Evolutionary conservation across 2,888 invertebrate genomes (phyloP).

Genomic region (Nebria brevicollis): DNA sequence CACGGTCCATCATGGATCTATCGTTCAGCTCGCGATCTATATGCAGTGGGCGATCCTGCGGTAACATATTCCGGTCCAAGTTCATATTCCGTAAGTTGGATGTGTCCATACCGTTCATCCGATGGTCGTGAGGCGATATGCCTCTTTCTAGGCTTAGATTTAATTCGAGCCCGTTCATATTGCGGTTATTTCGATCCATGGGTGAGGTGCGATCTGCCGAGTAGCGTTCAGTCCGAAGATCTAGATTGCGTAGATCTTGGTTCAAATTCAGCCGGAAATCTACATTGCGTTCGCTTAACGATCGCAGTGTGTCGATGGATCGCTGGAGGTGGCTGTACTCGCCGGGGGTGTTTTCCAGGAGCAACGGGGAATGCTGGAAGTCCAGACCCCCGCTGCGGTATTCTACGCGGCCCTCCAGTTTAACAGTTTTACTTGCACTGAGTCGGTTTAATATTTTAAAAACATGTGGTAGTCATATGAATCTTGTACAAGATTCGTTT

Average conservation of each 20-base stretch:
- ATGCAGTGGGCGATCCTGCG: slow-evolving; percentile 51
- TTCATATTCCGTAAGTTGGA: slow-evolving; percentile 19
- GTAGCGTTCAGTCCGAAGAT: slow-evolving; percentile 49
- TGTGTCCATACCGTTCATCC: slow-evolving; percentile 30
- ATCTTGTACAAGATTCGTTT: slow-evolving; percentile 4
- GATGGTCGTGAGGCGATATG: slow-evolving; percentile 48
- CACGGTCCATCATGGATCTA: slow-evolving; percentile 51
- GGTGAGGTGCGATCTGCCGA: slow-evolving; percentile 28
- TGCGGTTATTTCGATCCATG: slow-evolving; percentile 30
- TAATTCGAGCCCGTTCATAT: slow-evolving; percentile 57
- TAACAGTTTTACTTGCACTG: slow-evolving; percentile 35
- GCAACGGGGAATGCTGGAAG: slow-evolving; percentile 60
- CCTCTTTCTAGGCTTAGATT: slow-evolving; percentile 56
- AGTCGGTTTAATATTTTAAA: slow-evolving; percentile 13
- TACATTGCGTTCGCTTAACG: slow-evolving; percentile 61
- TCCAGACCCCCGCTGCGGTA: slow-evolving; percentile 62
- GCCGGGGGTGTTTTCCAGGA: slow-evolving; percentile 58
- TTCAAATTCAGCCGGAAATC: slow-evolving; percentile 60
- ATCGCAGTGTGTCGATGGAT: slow-evolving; percentile 61
- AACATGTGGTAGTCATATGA: slow-evolving; percentile 36
- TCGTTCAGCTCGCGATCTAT: slow-evolving; percentile 58
- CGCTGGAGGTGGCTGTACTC: slow-evolving; percentile 61
- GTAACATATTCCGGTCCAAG: slow-evolving; percentile 22
- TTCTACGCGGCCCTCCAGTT: slow-evolving; percentile 62
- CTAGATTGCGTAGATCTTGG: slow-evolving; percentile 55